Percentiles rank a stretch among this genome's conserved stretches.
Evolutionary conservation across 2,797 vertebrate species (phyloP).

Genomic region (Sebastes oblongus): DNA sequence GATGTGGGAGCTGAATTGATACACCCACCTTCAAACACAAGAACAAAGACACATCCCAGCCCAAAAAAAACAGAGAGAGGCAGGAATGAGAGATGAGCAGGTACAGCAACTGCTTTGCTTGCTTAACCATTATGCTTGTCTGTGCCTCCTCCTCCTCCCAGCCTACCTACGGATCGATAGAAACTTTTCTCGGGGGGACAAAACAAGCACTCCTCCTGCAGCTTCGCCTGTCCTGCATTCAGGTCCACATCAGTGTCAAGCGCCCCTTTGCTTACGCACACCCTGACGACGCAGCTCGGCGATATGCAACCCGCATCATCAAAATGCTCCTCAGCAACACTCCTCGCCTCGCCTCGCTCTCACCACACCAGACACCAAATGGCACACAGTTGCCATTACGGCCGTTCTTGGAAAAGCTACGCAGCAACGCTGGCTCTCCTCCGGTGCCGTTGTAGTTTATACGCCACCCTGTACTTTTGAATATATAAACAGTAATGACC

Average conservation of each 20-base stretch:
- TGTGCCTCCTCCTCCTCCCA: conserved; percentile 48
- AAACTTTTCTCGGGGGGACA: conserved; percentile 71
- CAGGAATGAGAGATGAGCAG: conserved; percentile 49
- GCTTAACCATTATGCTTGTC: conserved; percentile 58
- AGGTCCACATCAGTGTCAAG: conserved; percentile 63
- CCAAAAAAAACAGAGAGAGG: conserved; percentile 39
- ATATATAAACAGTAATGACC: conserved; percentile 34
- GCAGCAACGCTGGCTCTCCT: conserved; percentile 40
- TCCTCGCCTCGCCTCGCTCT: conserved; percentile 15
- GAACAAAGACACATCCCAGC: conserved; percentile 74
- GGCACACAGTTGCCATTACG: conserved; percentile 55
- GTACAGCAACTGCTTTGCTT: conserved; percentile 63
- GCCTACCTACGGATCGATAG: conserved; percentile 70
- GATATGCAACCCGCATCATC: conserved; percentile 60
- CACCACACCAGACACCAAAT: conserved; percentile 59
- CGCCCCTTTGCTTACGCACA: conserved; percentile 56
- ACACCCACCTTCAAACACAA: conserved; percentile 74
- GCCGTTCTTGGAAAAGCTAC: conserved; percentile 46
- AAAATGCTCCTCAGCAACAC: conserved; percentile 54
- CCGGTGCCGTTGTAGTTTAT: conserved; percentile 22
- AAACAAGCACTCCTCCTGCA: conserved; percentile 54
- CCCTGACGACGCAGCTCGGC: conserved; percentile 54
- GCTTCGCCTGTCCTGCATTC: conserved; percentile 62
- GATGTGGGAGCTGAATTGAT: conserved; percentile 70
- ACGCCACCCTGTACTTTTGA: conserved; percentile 29